Evolutionary conservation across 2,797 vertebrate genomes (phyloP), one percentile per base, ranked within the genome.

Genomic region (Acrossocheilus fasciatus): DNA sequence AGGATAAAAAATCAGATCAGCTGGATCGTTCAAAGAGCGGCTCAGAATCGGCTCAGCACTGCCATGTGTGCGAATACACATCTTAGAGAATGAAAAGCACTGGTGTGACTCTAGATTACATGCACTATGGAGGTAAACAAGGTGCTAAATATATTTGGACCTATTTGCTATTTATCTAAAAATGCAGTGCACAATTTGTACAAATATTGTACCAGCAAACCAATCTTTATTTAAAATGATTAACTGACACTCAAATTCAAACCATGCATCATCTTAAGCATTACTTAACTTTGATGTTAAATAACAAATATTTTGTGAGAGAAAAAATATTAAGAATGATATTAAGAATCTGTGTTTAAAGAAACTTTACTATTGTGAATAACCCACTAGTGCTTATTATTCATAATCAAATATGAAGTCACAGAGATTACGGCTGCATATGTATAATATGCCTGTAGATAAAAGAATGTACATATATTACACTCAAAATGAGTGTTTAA

Each of bases 381-480:
- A 73, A 47, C 6, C 52, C 77, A 45, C 50, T 18, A 78, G 39
- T 66, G 69, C 34, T 36, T 72, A 3, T 77, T 30, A 81, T 66
- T 64, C 34, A 76, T 68, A 83, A 76, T 83, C 66, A 76, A 47
- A 36, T 45, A 87, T 18, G 7, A 84, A 75, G 72, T 82, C 52
- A 74, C 7, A 57, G 30, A n/a, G 52, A 84, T 52, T 84, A 80
- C 30, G 11, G 77, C 69, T 83, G 79, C 82, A 85, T 74, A 81
- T 41, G 9, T 39, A 45, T 45, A 45, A 72, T 45, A 73, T 73
- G 70, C 70, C 41, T 73, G 70, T 72, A 36, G 34, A 68, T 36
- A 36, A 91, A 90, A 91, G 82, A 92, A 92, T 95, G 93, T 95
- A 90, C 59, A 95, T 92, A 94, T 91, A 93, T 77, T 43, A 80